A percentile compares a stretch with the other conserved stretches of the same genome.
Conservation (phyloP, 2,888 invertebrate genomes). For the Apotomis capreana region DNA sequence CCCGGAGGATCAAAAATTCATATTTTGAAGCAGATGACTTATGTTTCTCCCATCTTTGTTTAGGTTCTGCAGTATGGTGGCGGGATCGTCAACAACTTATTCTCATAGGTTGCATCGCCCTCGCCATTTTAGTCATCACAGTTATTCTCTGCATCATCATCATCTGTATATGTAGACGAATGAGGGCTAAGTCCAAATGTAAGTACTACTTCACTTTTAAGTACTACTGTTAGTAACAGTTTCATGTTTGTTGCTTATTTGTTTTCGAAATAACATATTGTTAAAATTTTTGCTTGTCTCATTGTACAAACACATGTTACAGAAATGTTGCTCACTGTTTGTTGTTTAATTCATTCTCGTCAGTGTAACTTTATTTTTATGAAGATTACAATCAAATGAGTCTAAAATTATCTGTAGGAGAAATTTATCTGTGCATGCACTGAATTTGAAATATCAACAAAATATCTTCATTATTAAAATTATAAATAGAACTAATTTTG, state of each 20-base stretch:
- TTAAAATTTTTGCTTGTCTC: constrained; percentile 24
- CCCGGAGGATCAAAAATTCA: no score
- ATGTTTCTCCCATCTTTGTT: background rate
- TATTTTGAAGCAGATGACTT: background rate
- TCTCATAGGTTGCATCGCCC: constrained; percentile 85
- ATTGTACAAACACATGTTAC: constrained; percentile 13
- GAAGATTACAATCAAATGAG: no score
- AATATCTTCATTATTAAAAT: constrained; percentile 15
- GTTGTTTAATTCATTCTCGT: constrained; percentile 1
- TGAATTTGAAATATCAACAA: background rate
- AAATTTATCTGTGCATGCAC: constrained; percentile 16
- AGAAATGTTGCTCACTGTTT: constrained; percentile 12
- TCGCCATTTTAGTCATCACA: constrained; percentile 78
- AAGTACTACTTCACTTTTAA: constrained; percentile 70
- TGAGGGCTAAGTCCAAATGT: constrained; percentile 92
- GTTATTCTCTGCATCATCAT: constrained; percentile 93
- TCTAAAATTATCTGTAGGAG: background rate
- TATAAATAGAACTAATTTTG: constrained; percentile 48
- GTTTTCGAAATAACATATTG: constrained; percentile 8
- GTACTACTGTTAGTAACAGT: background rate
- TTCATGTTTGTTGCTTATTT: constrained; percentile 20
- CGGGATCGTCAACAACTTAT: constrained; percentile 91
- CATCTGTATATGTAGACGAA: constrained; percentile 92
- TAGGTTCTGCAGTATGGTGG: constrained; percentile 93
- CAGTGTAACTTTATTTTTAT: background rate